A percentile compares a stretch with the other conserved stretches of the same genome.
Evolutionary conservation across 2,797 vertebrate species (phyloP).

Genomic region (Danio jaintianensis): DNA sequence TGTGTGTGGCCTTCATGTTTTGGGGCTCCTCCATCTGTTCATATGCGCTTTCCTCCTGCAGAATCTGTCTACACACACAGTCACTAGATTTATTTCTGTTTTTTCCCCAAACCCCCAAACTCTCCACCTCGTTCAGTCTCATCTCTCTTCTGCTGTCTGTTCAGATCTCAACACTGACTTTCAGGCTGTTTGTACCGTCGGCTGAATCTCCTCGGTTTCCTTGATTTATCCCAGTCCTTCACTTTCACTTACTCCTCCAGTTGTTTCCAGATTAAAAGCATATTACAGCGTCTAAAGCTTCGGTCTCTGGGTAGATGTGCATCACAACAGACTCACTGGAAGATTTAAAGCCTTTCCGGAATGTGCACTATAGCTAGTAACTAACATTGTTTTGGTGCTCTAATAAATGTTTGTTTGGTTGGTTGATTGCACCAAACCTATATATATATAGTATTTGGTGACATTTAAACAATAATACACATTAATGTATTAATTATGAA

Average conservation of each 20-base stretch:
- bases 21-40: constrained; percentile 29
- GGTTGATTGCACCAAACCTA: no score
- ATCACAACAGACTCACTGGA: constrained; percentile 1
- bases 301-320: background rate
- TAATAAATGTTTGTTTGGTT: no score
- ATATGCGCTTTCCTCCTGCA: background rate
- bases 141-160: constrained; percentile 13
- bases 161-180: constrained; percentile 32
- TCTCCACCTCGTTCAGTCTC: constrained; percentile 9
- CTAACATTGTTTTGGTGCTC: no score
- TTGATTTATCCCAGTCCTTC: constrained; percentile 41
- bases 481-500: no score
- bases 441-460: no score
- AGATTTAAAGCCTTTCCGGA: background rate
- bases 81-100: constrained; percentile 2
- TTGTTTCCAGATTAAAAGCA: background rate
- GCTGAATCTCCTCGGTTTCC: constrained; percentile 29
- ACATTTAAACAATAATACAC: no score
- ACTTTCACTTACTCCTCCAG: constrained; percentile 16
- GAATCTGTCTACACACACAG: background rate
- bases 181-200: background rate
- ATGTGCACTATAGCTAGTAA: no score
- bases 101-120: background rate
- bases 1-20: constrained; percentile 14
- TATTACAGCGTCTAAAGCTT: background rate